Conservation (phyloP, 2,113 vertebrate genomes). For the Alectura lathami region DNA sequence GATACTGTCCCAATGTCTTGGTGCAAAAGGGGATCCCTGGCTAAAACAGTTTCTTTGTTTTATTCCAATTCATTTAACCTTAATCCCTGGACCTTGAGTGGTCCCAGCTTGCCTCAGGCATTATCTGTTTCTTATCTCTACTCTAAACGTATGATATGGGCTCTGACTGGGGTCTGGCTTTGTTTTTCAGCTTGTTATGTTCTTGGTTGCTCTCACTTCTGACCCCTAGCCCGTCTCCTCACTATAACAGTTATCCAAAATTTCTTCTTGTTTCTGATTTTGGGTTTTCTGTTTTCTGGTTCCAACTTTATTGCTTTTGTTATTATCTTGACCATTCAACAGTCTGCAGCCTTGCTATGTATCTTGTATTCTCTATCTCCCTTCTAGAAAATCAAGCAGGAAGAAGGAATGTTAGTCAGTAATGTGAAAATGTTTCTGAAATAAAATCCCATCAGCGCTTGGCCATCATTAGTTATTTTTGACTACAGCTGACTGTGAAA, state of each 20-base stretch:
- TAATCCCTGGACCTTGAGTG: not conserved
- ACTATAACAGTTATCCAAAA: not conserved
- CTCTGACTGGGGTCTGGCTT: not conserved
- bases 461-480: not conserved
- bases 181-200: not conserved
- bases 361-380: not conserved
- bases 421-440: not conserved
- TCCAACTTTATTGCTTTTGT: not conserved
- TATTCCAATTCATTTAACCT: not conserved
- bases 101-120: not conserved
- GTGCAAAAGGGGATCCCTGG: not conserved
- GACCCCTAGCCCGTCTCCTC: not conserved
- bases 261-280: not conserved
- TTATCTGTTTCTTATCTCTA: not conserved
- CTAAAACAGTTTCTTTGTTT: not conserved
- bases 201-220: not conserved
- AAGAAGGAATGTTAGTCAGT: not conserved
- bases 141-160: not conserved
- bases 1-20: not conserved
- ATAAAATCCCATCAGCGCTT: not conserved
- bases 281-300: not conserved
- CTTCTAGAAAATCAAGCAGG: not conserved
- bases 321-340: not conserved
- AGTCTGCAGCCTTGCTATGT: not conserved
- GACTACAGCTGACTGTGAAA: not conserved